phyloP scores from a whole-genome alignment of 2,888 invertebrate species.

The Pasiphila rectangulata region DNA sequence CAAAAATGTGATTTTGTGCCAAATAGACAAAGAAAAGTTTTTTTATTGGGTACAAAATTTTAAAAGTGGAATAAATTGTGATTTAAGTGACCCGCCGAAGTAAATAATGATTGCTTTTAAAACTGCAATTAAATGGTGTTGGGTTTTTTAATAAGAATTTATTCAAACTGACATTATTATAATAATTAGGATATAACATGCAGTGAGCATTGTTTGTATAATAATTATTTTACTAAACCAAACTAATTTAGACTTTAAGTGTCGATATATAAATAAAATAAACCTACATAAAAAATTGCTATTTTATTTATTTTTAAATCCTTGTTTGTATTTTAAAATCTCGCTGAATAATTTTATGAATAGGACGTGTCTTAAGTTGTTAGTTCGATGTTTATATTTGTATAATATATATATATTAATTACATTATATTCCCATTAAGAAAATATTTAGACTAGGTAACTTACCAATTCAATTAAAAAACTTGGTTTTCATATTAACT shows the following conservation, averaged over 20 bases:
- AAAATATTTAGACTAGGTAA: too few species aligned
- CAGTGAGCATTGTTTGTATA: conserved; percentile 59
- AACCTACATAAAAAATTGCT: conserved; percentile 1
- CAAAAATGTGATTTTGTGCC: conserved; percentile 67
- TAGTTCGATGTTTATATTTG: too few species aligned
- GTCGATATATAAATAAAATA: conserved; percentile 42
- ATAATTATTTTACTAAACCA: conserved; percentile 62
- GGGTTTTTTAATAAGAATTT: conserved; percentile 41
- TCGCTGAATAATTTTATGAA: too few species aligned
- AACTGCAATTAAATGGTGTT: conserved; percentile 56
- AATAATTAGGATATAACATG: conserved; percentile 34
- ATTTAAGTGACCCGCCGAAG: conserved; percentile 57
- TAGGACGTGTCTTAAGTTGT: too few species aligned
- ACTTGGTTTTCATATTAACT: too few species aligned
- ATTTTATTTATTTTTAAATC: not conserved
- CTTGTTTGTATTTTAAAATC: too few species aligned
- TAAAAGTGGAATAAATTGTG: conserved; percentile 39
- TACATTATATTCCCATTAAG: too few species aligned
- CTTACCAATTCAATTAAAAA: too few species aligned
- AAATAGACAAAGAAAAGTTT: conserved; percentile 61
- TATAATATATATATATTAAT: too few species aligned
- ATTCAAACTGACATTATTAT: conserved; percentile 27
- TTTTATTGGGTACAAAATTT: conserved; percentile 77
- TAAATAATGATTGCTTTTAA: conserved; percentile 44
- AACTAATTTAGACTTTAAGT: conserved; percentile 71